A percentile compares a stretch with the other conserved stretches of the same genome.
These are phyloP conservation scores for Verasper variegatus DNA, from an alignment of 2,113 vertebrate species.

Conservation along the genomic window DNA sequence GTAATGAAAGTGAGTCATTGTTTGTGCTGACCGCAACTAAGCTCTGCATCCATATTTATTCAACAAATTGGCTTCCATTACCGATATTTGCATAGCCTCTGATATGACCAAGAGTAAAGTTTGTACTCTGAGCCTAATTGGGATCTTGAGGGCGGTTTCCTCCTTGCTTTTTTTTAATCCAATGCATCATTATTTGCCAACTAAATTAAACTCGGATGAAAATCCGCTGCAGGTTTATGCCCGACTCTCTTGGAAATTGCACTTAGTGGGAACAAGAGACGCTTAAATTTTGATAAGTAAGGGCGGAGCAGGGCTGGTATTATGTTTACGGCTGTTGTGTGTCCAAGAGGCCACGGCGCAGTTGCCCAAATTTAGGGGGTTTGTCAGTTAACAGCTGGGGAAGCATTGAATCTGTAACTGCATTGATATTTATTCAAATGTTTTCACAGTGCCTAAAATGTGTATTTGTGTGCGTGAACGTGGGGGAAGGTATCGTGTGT, in stretches of 20 bases:
- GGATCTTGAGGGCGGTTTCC: conserved; percentile 1
- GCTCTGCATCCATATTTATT: conserved; percentile 20
- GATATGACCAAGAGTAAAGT: not conserved
- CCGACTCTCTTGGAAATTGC: conserved; percentile 37
- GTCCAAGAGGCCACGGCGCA: no score
- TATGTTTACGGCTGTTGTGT: conserved; percentile 10
- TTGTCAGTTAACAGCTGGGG: conserved; percentile 21
- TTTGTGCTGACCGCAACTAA: conserved; percentile 28
- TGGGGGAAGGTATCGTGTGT: not conserved
- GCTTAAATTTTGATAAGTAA: conserved; percentile 7
- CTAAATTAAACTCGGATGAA: conserved; percentile 30
- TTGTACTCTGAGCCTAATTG: conserved; percentile 11
- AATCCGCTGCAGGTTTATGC: conserved; percentile 17
- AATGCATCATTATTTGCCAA: conserved; percentile 42
- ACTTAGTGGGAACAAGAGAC: conserved; percentile 44
- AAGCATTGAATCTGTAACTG: conserved; percentile 27
- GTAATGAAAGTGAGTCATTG: conserved; percentile 15
- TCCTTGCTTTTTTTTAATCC: conserved; percentile 25
- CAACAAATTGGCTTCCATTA: conserved; percentile 15
- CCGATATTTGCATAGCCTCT: conserved; percentile 11
- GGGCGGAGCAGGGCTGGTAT: conserved; percentile 3
- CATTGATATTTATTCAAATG: conserved; percentile 31
- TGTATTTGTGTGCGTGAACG: conserved; percentile 28
- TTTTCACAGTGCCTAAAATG: conserved; percentile 32
- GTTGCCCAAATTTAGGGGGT: conserved; percentile 10